Percentiles rank a stretch among this genome's conserved stretches.
Conservation (phyloP, 2,888 invertebrate genomes). For the Drosophila atroscutellata region DNA sequence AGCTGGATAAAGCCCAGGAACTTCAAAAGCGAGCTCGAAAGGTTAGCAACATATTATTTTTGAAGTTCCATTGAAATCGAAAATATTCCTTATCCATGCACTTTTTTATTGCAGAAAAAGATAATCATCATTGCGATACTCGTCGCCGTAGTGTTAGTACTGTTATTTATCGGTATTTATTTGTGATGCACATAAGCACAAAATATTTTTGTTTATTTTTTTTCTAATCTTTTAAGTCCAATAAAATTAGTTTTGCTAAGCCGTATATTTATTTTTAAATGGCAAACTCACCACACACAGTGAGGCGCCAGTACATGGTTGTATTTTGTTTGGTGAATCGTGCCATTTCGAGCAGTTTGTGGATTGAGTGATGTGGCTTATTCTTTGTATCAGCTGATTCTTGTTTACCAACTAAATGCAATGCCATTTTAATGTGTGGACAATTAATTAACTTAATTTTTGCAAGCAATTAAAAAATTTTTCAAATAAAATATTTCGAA, state of each 20-base stretch:
- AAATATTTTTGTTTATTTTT: conserved; percentile 9
- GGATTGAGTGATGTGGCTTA: no score
- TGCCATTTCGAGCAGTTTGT: neutral
- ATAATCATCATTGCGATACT: conserved; percentile 79
- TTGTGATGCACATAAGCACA: conserved; percentile 63
- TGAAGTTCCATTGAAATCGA: neutral
- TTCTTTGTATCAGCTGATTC: conserved; percentile 33
- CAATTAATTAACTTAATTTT: neutral
- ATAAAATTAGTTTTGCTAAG: conserved; percentile 44
- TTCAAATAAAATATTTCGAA: neutral
- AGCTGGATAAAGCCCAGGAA: conserved; percentile 77
- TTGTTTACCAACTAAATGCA: conserved; percentile 21
- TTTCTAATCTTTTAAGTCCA: conserved; percentile 56
- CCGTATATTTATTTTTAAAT: conserved; percentile 30
- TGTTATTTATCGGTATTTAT: conserved; percentile 79
- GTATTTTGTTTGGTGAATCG: conserved; percentile 6
- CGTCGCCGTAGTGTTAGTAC: conserved; percentile 71
- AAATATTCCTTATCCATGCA: neutral
- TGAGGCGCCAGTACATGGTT: conserved; percentile 24
- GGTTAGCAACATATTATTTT: conserved; percentile 49
- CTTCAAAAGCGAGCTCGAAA: conserved; percentile 77
- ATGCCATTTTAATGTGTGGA: neutral
- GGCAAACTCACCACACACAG: conserved; percentile 31
- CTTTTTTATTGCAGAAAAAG: conserved; percentile 79
- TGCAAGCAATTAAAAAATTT: neutral